phyloP scores from a whole-genome alignment of 2,113 vertebrate species.

The Rhinopomastus cyanomelas region DNA sequence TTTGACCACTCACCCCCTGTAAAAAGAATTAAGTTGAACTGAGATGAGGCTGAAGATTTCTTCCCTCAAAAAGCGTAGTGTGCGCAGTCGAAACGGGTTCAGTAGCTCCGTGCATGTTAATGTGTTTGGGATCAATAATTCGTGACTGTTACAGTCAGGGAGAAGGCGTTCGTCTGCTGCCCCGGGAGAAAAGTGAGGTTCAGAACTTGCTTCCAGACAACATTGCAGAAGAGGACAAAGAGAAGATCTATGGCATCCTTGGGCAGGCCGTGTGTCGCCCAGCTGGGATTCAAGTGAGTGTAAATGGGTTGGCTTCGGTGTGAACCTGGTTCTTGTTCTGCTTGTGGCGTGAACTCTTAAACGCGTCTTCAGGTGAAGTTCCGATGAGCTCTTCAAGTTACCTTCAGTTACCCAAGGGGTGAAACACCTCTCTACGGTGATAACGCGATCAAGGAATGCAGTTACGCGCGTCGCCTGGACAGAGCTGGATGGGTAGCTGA shows the following conservation, averaged over 20 bases:
- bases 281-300: constrained; percentile 92
- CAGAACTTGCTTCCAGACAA: constrained; percentile 88
- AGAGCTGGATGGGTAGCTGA: neutral
- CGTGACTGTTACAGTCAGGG: constrained; percentile 85
- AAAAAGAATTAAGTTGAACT: neutral
- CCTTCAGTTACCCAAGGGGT: neutral
- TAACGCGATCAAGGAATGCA: neutral
- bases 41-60: neutral
- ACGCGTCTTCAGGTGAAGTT: neutral
- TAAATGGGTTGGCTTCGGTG: neutral
- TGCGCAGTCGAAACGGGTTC: neutral
- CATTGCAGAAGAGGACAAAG: constrained; percentile 88
- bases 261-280: constrained; percentile 97
- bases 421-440: neutral
- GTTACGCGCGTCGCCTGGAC: neutral
- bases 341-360: neutral
- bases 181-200: constrained; percentile 91
- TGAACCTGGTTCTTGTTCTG: neutral
- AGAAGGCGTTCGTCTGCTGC: constrained; percentile 92
- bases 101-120: neutral
- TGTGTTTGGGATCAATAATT: neutral
- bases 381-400: neutral
- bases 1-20: neutral
- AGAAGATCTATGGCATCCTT: constrained; percentile 92
- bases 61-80: neutral